Evolutionary conservation across 2,113 vertebrate genomes (phyloP), one percentile per base, ranked within the genome.

Genomic region (Ammodramus savannarum): DNA sequence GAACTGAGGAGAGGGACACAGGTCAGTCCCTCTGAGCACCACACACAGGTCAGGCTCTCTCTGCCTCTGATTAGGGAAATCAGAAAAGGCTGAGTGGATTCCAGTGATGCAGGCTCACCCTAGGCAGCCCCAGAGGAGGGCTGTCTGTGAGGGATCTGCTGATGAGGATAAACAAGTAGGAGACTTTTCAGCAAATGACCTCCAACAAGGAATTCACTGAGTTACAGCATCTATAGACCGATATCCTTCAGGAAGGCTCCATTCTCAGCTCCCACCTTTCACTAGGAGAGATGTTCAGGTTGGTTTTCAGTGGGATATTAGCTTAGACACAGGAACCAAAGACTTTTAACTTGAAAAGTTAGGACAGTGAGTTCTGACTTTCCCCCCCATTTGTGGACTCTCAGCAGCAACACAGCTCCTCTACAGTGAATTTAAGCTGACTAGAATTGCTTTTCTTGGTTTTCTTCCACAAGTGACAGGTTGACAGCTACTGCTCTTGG

Each of bases 401-500:
- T 85, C 55, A 55, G 82, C 90, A 90, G 32, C 16, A 5, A 62
- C 9, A 14, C 49, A 87, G 87, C 78, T 96, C 59, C 90, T 91
- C 67, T 58, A 66, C 78, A 77, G 85, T 62, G 88, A 88, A 93
- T 91, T 93, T 80, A 94, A 90, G 34, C 59, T 66, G 94, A 58
- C 90, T 88, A 62, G 78, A 83, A 76, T 80, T 96, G 82, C 79
- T 91, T 95, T 91, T 92, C 90, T 95, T 93, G 95, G 92, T 94
- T 96, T 97, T 41, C 59, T 94, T 95, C 96, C 92, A 95, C 72
- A 92, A 92, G 46, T 91, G 88, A 97, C 94, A 94, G 89, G 94
- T 86, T 97, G 94, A 94, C 88, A 96, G 95, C 92, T 95, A 94
- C 96, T 83, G 78, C 82, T 96, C 55, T 94, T 96, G 81, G 85